Percentiles rank a stretch among this genome's conserved stretches.
These are phyloP conservation scores for Tylochromis polylepis DNA, from an alignment of 2,113 vertebrate genomes.

Conservation along the genomic window DNA sequence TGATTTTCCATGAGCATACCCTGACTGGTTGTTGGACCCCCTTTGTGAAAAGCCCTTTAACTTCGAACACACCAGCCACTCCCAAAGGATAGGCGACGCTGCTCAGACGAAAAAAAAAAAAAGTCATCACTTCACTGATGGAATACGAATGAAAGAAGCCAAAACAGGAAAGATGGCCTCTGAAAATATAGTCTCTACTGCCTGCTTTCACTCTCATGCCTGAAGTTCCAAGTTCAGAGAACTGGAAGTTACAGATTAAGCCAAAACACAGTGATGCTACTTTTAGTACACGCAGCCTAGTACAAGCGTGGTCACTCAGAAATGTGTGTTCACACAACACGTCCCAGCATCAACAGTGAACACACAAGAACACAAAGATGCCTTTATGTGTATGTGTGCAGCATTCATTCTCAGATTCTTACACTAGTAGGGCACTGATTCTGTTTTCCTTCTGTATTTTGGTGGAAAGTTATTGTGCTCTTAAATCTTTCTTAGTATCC, in stretches of 20 bases:
- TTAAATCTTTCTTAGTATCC: background rate
- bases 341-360: background rate
- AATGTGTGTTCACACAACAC: background rate
- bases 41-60: fast-evolving
- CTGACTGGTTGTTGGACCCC: fast-evolving
- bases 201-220: background rate
- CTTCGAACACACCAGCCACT: background rate
- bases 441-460: background rate
- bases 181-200: background rate
- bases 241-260: background rate
- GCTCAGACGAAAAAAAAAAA: background rate
- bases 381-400: background rate
- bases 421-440: background rate
- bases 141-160: background rate
- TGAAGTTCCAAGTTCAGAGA: background rate
- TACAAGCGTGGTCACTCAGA: background rate
- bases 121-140: background rate
- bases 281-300: background rate
- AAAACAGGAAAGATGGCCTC: background rate
- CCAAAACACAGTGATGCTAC: background rate
- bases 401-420: background rate
- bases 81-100: background rate
- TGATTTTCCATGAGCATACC: background rate
- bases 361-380: background rate
- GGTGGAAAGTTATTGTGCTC: background rate